These are phyloP conservation scores for Sinelater perroti DNA, from an alignment of 2,888 invertebrate genomes.

Conservation along the genomic window DNA sequence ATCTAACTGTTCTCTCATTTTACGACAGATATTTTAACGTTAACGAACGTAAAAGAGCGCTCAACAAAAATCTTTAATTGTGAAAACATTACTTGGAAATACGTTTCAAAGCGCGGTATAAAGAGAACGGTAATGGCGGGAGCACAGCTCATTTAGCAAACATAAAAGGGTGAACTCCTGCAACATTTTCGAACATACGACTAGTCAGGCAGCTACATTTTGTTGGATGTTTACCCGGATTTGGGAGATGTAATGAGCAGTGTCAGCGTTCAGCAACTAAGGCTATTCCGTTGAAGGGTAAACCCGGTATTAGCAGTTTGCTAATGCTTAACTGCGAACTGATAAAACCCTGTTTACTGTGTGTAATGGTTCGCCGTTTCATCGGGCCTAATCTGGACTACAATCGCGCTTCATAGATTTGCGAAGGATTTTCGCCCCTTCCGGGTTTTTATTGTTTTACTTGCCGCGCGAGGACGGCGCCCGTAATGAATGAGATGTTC, in stretches of 20 bases:
- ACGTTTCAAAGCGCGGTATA: slow-evolving; percentile 3
- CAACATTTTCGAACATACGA: slow-evolving; percentile 19
- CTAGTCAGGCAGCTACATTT: slow-evolving; percentile 18
- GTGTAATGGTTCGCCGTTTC: slow-evolving; percentile 51
- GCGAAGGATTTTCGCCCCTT: slow-evolving; percentile 13
- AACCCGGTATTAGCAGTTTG: slow-evolving; percentile 54
- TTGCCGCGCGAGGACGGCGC: too few species aligned
- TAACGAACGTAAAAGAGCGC: too few species aligned
- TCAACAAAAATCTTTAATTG: slow-evolving; percentile 6
- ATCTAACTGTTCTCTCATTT: too few species aligned
- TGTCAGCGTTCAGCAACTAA: slow-evolving; percentile 51
- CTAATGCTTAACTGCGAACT: slow-evolving; percentile 52
- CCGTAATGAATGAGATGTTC: slow-evolving; percentile 1
- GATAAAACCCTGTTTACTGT: slow-evolving; percentile 53
- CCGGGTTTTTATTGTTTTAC: too few species aligned
- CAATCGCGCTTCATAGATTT: slow-evolving; percentile 30
- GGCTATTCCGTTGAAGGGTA: slow-evolving; percentile 52
- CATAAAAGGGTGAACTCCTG: slow-evolving; percentile 22
- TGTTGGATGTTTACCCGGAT: slow-evolving; percentile 24
- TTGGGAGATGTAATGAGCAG: slow-evolving; percentile 41
- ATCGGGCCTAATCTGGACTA: slow-evolving; percentile 21
- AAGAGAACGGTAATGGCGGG: slow-evolving; percentile 13
- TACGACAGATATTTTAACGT: too few species aligned
- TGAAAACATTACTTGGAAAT: slow-evolving; percentile 1
- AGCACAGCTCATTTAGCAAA: slow-evolving; percentile 14